These are phyloP conservation scores for Drosophila rufa DNA, from an alignment of 1,140 invertebrate species.

Conservation along the genomic window DNA sequence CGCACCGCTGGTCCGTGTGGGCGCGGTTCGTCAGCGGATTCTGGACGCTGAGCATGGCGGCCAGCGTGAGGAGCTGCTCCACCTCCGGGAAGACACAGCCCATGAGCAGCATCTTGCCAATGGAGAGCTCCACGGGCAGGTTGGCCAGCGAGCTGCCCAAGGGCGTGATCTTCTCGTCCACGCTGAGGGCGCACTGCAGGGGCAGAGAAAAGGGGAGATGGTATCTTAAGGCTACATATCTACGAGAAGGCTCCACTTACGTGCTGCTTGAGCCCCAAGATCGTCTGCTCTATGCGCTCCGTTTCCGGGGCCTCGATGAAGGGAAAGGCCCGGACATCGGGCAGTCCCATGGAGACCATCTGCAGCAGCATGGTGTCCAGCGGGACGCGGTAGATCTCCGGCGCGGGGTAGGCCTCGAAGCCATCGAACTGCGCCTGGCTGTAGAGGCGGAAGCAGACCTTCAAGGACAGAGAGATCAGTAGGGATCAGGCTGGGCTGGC, in stretches of 20 bases:
- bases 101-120: constrained; percentile 98
- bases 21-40: constrained; percentile 96
- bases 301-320: constrained; percentile 96
- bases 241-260: constrained; percentile 85
- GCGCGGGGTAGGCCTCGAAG: constrained; percentile 93
- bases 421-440: constrained; percentile 89
- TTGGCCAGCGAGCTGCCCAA: constrained; percentile 95
- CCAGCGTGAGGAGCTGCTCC: constrained; percentile 96
- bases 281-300: constrained; percentile 94
- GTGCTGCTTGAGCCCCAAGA: constrained; percentile 95
- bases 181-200: constrained; percentile 89
- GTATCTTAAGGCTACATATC: no score
- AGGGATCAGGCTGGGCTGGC: neutral
- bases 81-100: constrained; percentile 95
- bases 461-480: neutral
- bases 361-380: constrained; percentile 96
- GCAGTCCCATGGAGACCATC: constrained; percentile 97
- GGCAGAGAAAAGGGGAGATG: neutral
- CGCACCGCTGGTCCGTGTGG: constrained; percentile 93
- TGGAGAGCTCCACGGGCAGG: constrained; percentile 96
- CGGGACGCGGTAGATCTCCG: constrained; percentile 96
- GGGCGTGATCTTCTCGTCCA: constrained; percentile 94
- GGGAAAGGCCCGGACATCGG: constrained; percentile 96
- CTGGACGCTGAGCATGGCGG: constrained; percentile 97
- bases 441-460: constrained; percentile 93